Percentiles rank a stretch among this genome's conserved stretches.
These are phyloP conservation scores for Mesochorus sp. DNA, from an alignment of 2,888 invertebrate species.

Conservation along the genomic window DNA sequence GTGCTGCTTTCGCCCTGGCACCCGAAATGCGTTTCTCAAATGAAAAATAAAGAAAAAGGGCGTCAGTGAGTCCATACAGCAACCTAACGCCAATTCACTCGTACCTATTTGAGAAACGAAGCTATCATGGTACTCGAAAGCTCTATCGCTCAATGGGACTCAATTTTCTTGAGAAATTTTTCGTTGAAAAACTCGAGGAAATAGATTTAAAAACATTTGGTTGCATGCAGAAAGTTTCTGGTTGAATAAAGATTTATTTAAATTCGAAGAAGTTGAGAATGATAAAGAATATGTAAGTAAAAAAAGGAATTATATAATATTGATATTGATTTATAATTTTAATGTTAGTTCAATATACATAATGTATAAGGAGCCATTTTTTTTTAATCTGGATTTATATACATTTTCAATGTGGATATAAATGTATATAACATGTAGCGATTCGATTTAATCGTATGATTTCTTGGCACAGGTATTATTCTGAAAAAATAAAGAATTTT, in stretches of 20 bases:
- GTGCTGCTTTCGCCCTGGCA: conserved; percentile 48
- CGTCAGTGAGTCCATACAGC: conserved; percentile 34
- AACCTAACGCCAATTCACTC: conserved; percentile 42
- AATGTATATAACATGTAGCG: no score
- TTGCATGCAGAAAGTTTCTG: conserved; percentile 1
- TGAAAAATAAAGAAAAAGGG: conserved; percentile 49
- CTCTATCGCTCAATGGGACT: conserved; percentile 50
- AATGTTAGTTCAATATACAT: no score
- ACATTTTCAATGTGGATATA: no score
- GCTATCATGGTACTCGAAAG: conserved; percentile 40
- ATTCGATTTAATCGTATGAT: no score
- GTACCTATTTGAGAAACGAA: conserved; percentile 11
- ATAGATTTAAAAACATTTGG: conserved; percentile 15
- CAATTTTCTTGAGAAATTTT: conserved; percentile 49
- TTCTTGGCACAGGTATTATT: no score
- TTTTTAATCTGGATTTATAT: no score
- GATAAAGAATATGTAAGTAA: no score
- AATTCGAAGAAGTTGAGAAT: no score
- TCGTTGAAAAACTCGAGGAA: conserved; percentile 33
- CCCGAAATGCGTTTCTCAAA: conserved; percentile 8
- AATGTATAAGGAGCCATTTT: no score
- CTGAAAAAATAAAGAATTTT: no score
- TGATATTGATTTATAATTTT: no score
- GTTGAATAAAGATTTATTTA: conserved; percentile 10
- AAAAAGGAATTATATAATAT: no score